Evolutionary conservation across 2,888 invertebrate species (phyloP).

Genomic region (Dolichomitus sp.): DNA sequence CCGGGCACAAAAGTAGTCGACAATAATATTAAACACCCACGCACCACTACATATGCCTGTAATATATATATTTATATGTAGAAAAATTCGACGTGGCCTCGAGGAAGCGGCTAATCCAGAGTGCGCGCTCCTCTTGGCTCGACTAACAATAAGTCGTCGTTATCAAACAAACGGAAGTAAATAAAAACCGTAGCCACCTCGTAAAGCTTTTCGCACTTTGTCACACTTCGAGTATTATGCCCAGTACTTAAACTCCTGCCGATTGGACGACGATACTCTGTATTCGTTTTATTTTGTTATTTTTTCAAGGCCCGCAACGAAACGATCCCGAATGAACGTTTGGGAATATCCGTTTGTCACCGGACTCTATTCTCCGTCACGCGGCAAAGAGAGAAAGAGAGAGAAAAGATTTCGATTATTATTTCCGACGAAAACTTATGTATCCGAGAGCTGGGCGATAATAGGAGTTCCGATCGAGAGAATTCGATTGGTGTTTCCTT

Average conservation of each 20-base stretch:
- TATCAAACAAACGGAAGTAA: slow-evolving; percentile 12
- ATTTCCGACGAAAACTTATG: neutral
- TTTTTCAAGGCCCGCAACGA: neutral
- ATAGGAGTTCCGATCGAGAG: neutral
- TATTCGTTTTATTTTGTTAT: neutral
- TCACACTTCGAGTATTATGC: slow-evolving; percentile 9
- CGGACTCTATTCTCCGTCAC: slow-evolving; percentile 15
- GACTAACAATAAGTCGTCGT: slow-evolving; percentile 47
- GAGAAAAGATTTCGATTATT: neutral
- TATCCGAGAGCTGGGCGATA: neutral
- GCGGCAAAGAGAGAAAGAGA: neutral
- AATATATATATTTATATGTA: slow-evolving; percentile 14
- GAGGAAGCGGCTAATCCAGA: slow-evolving; percentile 82
- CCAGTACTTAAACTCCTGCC: neutral
- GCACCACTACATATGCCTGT: slow-evolving; percentile 28
- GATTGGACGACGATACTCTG: neutral
- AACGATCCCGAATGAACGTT: neutral
- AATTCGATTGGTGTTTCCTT: slow-evolving; percentile 47
- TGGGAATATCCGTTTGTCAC: slow-evolving; percentile 59
- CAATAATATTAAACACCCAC: slow-evolving; percentile 49
- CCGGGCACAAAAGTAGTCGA: neutral
- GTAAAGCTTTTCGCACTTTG: neutral
- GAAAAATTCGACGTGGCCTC: slow-evolving; percentile 58
- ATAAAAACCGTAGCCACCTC: neutral
- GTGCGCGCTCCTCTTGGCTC: slow-evolving; percentile 79